Evolutionary conservation across 1,140 invertebrate species (phyloP).

Genomic region (Heterodera schachtii): DNA sequence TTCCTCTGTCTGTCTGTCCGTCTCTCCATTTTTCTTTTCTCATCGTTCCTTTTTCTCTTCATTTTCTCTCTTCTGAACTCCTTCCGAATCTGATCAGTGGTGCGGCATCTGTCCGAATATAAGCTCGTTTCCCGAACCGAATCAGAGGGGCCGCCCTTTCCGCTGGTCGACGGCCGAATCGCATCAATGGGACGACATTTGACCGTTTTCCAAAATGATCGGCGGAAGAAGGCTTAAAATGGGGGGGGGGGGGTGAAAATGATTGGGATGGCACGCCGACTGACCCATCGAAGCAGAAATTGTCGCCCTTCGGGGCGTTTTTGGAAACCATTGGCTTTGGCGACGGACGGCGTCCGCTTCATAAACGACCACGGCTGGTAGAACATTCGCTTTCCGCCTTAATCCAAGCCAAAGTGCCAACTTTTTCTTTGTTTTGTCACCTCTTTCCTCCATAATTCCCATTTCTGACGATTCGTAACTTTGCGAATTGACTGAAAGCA

Average conservation of each 20-base stretch:
- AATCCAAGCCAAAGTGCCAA: neutral
- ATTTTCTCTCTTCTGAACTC: constrained; percentile 21
- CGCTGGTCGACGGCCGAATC: constrained; percentile 29
- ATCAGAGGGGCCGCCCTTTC: constrained; percentile 39
- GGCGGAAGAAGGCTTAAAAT: neutral
- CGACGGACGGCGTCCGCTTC: constrained; percentile 31
- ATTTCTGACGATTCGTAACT: constrained; percentile 12
- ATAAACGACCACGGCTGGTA: constrained; percentile 30
- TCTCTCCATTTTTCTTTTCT: constrained; percentile 8
- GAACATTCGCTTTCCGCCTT: constrained; percentile 29
- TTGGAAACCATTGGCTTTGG: constrained; percentile 48
- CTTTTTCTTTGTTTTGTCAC: neutral
- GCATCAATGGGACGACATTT: constrained; percentile 31
- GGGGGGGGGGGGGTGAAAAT: neutral
- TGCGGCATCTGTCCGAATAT: constrained; percentile 12
- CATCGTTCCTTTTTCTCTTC: neutral
- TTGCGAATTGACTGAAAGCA: neutral
- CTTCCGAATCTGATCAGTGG: constrained; percentile 49
- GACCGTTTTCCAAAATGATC: neutral
- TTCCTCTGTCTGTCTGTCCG: neutral
- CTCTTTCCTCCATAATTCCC: neutral
- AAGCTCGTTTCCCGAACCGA: constrained; percentile 49
- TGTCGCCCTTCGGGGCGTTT: constrained; percentile 39
- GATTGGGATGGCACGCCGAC: too few species aligned
- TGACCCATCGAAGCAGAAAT: neutral